A percentile compares a stretch with the other conserved stretches of the same genome.
Evolutionary conservation across 2,888 invertebrate species (phyloP).

Genomic region (Apotomis turbidana): DNA sequence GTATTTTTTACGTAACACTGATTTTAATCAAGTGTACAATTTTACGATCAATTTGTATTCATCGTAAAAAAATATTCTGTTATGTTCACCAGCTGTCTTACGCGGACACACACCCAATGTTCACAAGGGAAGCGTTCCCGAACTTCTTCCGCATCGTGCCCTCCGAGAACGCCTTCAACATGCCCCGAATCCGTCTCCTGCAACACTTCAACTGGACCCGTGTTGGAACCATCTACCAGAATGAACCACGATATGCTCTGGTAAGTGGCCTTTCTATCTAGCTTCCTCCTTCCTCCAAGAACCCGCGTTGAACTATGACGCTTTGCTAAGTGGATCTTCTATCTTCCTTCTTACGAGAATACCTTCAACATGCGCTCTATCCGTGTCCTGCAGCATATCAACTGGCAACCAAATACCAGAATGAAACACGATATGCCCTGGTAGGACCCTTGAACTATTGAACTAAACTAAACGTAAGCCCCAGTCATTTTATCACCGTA

Average conservation of each 20-base stretch:
- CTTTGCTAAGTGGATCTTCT: too few species aligned
- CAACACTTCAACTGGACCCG: slow-evolving; percentile 98
- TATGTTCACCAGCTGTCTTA: slow-evolving; percentile 90
- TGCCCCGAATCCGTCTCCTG: slow-evolving; percentile 93
- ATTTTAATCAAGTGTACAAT: too few species aligned
- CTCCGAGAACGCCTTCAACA: slow-evolving; percentile 97
- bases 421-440: too few species aligned
- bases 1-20: too few species aligned
- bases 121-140: slow-evolving; percentile 95
- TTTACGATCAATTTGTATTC: too few species aligned
- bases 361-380: slow-evolving; percentile 97
- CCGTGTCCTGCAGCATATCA: slow-evolving; percentile 93
- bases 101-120: slow-evolving; percentile 99
- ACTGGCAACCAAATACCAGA: too few species aligned
- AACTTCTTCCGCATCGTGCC: slow-evolving; percentile 99
- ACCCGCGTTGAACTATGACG: too few species aligned
- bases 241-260: slow-evolving; percentile 96
- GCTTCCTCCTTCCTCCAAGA: too few species aligned
- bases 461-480: slow-evolving; percentile 97
- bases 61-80: not conserved
- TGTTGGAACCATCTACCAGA: slow-evolving; percentile 98
- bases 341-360: slow-evolving; percentile 89
- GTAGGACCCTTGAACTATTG: slow-evolving; percentile 82
- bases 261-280: slow-evolving; percentile 75
- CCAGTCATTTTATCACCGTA: slow-evolving; percentile 82